Percentiles rank a stretch among this genome's conserved stretches.
These are phyloP conservation scores for Zaprionus camerounensis DNA, from an alignment of 1,140 invertebrate species.

Conservation along the genomic window DNA sequence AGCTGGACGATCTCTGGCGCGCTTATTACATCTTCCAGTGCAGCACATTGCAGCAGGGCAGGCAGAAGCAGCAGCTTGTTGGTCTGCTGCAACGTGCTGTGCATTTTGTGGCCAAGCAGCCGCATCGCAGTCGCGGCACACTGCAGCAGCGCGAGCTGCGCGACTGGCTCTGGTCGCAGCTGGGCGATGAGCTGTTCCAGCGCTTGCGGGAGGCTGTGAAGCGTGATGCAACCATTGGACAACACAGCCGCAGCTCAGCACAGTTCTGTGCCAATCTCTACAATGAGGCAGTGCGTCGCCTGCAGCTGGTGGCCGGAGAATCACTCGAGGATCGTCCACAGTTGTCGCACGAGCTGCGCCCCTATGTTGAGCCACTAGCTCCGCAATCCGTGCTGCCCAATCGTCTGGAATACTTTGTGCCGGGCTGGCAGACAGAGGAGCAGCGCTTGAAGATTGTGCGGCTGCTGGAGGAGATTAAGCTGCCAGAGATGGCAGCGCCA, in stretches of 20 bases:
- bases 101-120: conserved; percentile 52
- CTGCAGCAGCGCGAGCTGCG: conserved; percentile 43
- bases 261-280: conserved; percentile 87
- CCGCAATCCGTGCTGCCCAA: conserved; percentile 80
- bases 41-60: conserved; percentile 8
- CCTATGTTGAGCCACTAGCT: conserved; percentile 78
- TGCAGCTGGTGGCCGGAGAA: conserved; percentile 87
- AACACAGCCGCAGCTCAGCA: conserved; percentile 85
- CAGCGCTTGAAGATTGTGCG: conserved; percentile 23
- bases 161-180: conserved; percentile 46
- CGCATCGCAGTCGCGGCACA: conserved; percentile 4
- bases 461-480: conserved; percentile 56
- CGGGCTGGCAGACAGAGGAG: conserved; percentile 84
- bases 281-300: conserved; percentile 87
- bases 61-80: conserved; percentile 43
- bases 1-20: conserved; percentile 43
- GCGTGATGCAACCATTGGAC: conserved; percentile 84
- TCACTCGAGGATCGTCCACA: conserved; percentile 84
- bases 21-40: conserved; percentile 29
- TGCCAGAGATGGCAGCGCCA: conserved; percentile 41
- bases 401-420: conserved; percentile 86
- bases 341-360: conserved; percentile 86
- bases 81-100: conserved; percentile 46
- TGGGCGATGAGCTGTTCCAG: conserved; percentile 87
- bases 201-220: conserved; percentile 85